Base-by-base conservation (phyloP, 2,113 vertebrate species). In the Vidua chalybeata region DNA sequence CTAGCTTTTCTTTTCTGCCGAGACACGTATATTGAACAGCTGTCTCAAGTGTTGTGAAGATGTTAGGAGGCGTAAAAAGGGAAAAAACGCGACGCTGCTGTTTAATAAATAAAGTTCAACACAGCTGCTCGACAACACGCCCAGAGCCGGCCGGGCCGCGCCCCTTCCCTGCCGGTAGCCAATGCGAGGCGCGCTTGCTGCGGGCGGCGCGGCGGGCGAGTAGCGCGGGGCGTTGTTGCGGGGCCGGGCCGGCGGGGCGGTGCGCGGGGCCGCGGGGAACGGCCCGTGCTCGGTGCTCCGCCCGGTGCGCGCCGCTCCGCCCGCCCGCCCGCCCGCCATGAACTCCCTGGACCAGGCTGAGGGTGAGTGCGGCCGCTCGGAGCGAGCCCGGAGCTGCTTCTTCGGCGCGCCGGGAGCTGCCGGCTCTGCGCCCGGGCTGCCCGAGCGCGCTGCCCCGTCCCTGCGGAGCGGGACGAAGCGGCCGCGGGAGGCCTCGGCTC, bases 341-440 rank as follows among this genome's bases (percentile, higher is more conserved):
- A 99, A 99, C 93, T 99, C 99, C 10, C 94, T 99, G 97, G 99
- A 99, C 92, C 99, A 99, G 98, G 99, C 99, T 61, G 99, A 99
- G 99, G 99, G 99, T 99, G 98, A 96, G 85, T 83, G 41, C 46
- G 51, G 80, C 15, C 59, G 51, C 56, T 28, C 30, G 31, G 37
- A 55, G 77, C 64, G 24, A 31, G 49, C 51, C 22, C 15, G 20
- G 15, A 43, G 64, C 41, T 8, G 63, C 45, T 26, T n/a, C 62
- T 45, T 15, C 21, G 51, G 83, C 22, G 56, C 4, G 62, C 35
- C 1, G 73, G 74, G 22, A 76, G 48, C 46, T 45, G 14, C 83
- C 37, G 26, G 73, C 56, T 31, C 35, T 3, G 56, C 11, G 58
- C 33, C 59, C 5, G 35, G 66, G 62, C 64, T 28, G 76, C 26